Base-by-base conservation (phyloP, 1,140 invertebrate genomes). In the Bombus terrestris region DNA sequence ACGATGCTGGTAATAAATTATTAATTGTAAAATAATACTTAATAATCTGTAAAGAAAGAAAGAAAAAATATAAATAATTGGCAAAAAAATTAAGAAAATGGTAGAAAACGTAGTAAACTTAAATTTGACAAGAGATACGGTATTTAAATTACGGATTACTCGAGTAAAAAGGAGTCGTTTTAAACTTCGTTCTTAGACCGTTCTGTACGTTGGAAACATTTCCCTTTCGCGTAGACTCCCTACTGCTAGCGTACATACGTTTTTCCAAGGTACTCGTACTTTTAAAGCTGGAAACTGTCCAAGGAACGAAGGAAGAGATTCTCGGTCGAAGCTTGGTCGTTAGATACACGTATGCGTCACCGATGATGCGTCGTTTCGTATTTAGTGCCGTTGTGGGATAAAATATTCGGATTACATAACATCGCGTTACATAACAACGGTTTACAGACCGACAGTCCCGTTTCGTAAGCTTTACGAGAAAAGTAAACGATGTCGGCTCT, bases 171-270 rank as follows among this genome's bases (percentile, higher is more conserved):
- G 1, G 0, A 4, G 1, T 28, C 2, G 2, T 13, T 73, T 32
- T 0, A 22, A 39, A 43, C 3, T 22, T 37, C 13, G 5, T 25
- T 37, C 57, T n/a, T 15, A 10, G 25, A 41, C 4, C 37, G 25
- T 10, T 2, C 37, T 41, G n/a, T 81, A 89, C 71, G 32, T 62
- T 39, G 15, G 59, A 88, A 89, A 80, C 71, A 53, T 89, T 86
- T 84, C 37, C 53, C 75, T 72, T 86, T 43, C 75, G 83, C 75
- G 47, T 43, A 32, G 69, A 53, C 64, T 81, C 68, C 41, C 81
- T 87, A 71, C 77, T 12, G 39, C 43, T 32, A 9, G 59, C 69
- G 66, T 62, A 43, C 86, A 15, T 85, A n/a, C 87, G 41, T 77
- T 68, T 83, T 57, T 62, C 71, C n/a, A 74, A 64, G 43, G 41